Percentiles rank a stretch among this genome's conserved stretches.
Conservation (phyloP, 1,140 invertebrate genomes). For the Diploscapter pachys region DNA sequence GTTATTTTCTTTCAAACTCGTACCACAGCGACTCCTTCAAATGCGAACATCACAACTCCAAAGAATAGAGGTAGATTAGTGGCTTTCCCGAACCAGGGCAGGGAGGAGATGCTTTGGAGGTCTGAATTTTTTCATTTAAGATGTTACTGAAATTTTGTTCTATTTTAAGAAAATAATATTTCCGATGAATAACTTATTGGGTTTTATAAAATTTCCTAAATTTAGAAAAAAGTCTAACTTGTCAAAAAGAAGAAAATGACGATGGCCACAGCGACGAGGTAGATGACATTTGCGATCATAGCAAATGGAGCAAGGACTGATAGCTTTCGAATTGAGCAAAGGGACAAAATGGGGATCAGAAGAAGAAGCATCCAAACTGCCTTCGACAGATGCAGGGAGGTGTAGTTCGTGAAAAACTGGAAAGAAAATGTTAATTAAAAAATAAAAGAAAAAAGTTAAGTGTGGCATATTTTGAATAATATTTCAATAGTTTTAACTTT, state of each 20-base stretch:
- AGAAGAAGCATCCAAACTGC: conserved; percentile 38
- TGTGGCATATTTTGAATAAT: neutral
- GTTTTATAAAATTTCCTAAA: neutral
- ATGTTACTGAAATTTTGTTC: no score
- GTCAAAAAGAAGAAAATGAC: conserved; percentile 38
- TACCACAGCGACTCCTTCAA: conserved; percentile 81
- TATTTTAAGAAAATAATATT: neutral
- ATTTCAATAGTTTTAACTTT: neutral
- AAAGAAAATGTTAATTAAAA: neutral
- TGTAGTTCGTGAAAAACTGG: conserved; percentile 40
- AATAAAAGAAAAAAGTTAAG: conserved; percentile 6
- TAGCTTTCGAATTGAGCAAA: conserved; percentile 37
- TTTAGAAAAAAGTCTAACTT: neutral
- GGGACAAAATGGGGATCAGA: conserved; percentile 36
- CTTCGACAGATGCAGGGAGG: conserved; percentile 32
- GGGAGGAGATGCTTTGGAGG: conserved; percentile 25
- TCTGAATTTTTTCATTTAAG: conserved; percentile 10
- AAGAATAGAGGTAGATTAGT: conserved; percentile 78
- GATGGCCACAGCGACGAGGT: conserved; percentile 33
- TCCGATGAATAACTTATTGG: neutral
- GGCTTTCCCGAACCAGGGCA: conserved; percentile 33
- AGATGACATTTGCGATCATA: conserved; percentile 37
- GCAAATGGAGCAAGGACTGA: conserved; percentile 39
- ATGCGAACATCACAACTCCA: conserved; percentile 81
- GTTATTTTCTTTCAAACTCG: neutral